A percentile compares a stretch with the other conserved stretches of the same genome.
Evolutionary conservation across 2,113 vertebrate species (phyloP).

Genomic region (Ornithorhynchus anatinus): DNA sequence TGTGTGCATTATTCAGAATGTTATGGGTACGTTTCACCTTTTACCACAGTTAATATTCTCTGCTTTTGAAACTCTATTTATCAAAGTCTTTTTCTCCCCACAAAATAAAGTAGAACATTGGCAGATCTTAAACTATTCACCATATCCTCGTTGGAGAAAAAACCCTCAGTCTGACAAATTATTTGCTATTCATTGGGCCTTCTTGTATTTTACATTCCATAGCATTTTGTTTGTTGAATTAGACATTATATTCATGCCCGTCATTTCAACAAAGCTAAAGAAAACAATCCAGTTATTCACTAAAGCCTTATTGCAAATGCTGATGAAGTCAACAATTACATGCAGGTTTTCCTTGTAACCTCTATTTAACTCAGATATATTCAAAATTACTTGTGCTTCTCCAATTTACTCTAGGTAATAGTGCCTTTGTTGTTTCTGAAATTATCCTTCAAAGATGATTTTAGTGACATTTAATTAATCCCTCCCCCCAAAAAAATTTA

Average conservation of each 20-base stretch:
- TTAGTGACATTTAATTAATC: slow-evolving; percentile 52
- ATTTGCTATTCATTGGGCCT: background rate
- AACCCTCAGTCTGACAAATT: background rate
- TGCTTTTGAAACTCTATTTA: background rate
- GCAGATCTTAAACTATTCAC: background rate
- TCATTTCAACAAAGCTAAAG: slow-evolving; percentile 25
- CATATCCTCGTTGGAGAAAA: background rate
- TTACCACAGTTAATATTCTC: background rate
- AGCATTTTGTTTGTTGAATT: background rate
- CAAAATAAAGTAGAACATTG: background rate
- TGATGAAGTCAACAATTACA: slow-evolving; percentile 20
- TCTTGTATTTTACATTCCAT: background rate
- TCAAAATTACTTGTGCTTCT: slow-evolving; percentile 48
- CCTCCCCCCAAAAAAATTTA: too few species aligned
- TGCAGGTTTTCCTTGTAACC: slow-evolving; percentile 9
- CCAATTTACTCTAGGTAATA: slow-evolving; percentile 28
- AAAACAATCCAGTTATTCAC: slow-evolving; percentile 19
- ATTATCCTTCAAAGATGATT: slow-evolving; percentile 50
- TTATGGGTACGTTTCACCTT: too few species aligned
- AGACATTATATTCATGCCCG: slow-evolving; percentile 5
- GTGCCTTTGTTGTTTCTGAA: slow-evolving; percentile 48
- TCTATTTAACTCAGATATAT: slow-evolving; percentile 30
- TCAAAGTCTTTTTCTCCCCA: background rate
- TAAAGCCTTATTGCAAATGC: slow-evolving; percentile 18
- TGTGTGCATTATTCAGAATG: too few species aligned